Conservation (phyloP, 1,140 invertebrate species). For the Drosophila asahinai region DNA sequence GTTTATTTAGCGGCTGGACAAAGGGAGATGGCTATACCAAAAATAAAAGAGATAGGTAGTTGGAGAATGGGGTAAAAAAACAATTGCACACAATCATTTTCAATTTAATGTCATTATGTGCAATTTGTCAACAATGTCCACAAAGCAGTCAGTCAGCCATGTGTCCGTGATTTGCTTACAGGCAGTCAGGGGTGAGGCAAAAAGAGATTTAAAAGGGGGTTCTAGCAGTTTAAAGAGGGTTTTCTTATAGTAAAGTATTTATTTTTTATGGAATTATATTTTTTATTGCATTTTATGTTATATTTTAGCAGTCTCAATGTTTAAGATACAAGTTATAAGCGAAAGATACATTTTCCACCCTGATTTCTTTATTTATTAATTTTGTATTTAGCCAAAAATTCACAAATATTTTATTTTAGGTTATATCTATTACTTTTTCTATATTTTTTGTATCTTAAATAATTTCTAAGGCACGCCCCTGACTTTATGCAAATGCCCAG, state of each 20-base stretch:
- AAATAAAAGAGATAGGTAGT: constrained; percentile 28
- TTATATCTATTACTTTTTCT: too few species aligned
- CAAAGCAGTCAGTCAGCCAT: constrained; percentile 71
- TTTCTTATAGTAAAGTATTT: neutral
- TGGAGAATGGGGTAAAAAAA: constrained; percentile 44
- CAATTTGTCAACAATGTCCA: constrained; percentile 84
- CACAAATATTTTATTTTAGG: neutral
- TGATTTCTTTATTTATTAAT: too few species aligned
- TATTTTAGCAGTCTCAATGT: too few species aligned
- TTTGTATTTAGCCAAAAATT: too few species aligned
- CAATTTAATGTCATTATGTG: constrained; percentile 85
- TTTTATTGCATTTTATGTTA: too few species aligned
- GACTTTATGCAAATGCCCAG: constrained; percentile 60
- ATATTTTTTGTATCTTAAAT: too few species aligned
- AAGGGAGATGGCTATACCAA: constrained; percentile 9
- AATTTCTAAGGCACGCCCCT: neutral
- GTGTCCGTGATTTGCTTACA: constrained; percentile 48
- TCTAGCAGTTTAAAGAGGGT: neutral
- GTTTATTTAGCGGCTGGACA: constrained; percentile 42
- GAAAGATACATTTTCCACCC: too few species aligned
- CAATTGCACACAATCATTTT: constrained; percentile 85
- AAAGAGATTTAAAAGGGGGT: neutral
- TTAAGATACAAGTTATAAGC: too few species aligned
- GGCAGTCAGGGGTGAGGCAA: constrained; percentile 1
- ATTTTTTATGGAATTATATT: too few species aligned